Evolutionary conservation across 1,140 invertebrate genomes (phyloP), one percentile per base, ranked within the genome.

Genomic region (Saxidomus purpurata): DNA sequence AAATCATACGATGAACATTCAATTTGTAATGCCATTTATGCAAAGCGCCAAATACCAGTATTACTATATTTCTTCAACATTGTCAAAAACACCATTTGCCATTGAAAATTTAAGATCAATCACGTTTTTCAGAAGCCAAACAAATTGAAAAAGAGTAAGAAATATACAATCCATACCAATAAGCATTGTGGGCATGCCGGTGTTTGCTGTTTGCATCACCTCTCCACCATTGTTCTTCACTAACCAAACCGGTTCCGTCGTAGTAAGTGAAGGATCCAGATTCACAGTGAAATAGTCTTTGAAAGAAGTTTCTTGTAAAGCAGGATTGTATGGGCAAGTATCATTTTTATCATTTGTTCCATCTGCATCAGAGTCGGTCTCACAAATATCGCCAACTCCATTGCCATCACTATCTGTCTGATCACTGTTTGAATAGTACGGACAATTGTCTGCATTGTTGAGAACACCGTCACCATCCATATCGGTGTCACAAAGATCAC

Each of bases 401-500:
- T 93, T 82, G 22, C 79, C 79, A 38, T 89, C 79, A 17, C n/a
- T 31, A 55, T 89, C 87, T 15, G 63, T 55, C 34, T 89, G 76
- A 38, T 69, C 77, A 38, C 59, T 1, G 59, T 89, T 98, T 1
- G 96, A 93, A 0, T 96, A 96, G 49, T 95, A 96, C 0, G 97
- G 97, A 94, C 98, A 98, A 93, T 98, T 98, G 92, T 94, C 93
- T 17, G 28, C 38, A 47, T 96, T 94, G 94, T 98, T 91, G 38
- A 49, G 36, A 38, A 91, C 36, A 17, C 97, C 97, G 95, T 99
- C 98, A 90, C 98, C 98, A 94, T 99, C 98, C 13, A 98, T 97
- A 95, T 99, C 98, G 36, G 97, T 96, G 93, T 99, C 98, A 91
- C 98, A 99, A 13, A 97, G 97, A 95, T 99, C 98, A 52, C 98